Evolutionary conservation across 1,140 invertebrate genomes (phyloP).

Genomic region (Rhynchophorus ferrugineus): DNA sequence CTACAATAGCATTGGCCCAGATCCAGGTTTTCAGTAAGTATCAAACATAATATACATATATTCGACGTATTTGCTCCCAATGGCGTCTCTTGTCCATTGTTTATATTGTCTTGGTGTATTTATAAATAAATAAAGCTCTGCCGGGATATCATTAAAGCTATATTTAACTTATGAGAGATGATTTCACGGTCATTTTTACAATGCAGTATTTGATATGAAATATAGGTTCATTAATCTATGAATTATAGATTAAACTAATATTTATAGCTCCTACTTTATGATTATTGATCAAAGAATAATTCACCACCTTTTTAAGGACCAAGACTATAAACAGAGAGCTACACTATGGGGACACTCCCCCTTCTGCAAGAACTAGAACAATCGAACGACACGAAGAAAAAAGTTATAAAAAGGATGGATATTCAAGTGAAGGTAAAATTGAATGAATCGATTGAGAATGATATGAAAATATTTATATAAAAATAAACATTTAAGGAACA

Average conservation of each 20-base stretch:
- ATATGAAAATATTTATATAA: constrained; percentile 1
- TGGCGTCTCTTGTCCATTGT: constrained; percentile 6
- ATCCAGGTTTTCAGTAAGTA: constrained; percentile 39
- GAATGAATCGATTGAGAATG: constrained; percentile 7
- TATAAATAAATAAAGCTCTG: constrained; percentile 3
- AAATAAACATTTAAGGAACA: constrained; percentile 23
- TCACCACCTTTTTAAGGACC: too few relatives aligned
- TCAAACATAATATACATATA: background rate
- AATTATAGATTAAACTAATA: too few relatives aligned
- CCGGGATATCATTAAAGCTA: background rate
- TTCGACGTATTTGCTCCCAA: background rate
- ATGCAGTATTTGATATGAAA: too few relatives aligned
- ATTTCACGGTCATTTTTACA: too few relatives aligned
- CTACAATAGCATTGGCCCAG: constrained; percentile 32
- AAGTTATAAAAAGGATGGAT: constrained; percentile 29
- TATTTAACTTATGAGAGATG: too few relatives aligned
- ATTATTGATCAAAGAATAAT: too few relatives aligned
- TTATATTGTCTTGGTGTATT: constrained; percentile 11
- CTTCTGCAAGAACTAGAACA: constrained; percentile 23
- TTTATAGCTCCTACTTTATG: too few relatives aligned
- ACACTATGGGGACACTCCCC: constrained; percentile 33
- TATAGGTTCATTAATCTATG: too few relatives aligned
- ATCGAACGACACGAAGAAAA: constrained; percentile 31
- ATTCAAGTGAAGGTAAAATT: constrained; percentile 32
- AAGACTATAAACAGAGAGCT: constrained; percentile 30